These are phyloP conservation scores for Peromyscus nudipes DNA, from an alignment of 2,797 vertebrate species.

Conservation along the genomic window DNA sequence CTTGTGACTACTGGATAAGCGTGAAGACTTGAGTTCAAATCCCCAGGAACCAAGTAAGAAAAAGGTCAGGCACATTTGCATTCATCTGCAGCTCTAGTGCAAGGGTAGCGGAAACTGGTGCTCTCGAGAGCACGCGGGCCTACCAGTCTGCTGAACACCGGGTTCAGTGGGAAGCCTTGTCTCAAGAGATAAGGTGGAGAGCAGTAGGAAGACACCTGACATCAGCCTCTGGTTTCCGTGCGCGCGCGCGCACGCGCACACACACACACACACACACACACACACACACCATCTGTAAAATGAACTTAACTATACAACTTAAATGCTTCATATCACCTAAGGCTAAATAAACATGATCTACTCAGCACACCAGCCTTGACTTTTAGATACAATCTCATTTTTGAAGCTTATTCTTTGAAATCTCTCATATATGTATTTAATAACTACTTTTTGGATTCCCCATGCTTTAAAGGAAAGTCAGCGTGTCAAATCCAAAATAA, in stretches of 20 bases:
- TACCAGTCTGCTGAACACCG: not conserved
- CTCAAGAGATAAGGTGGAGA: not conserved
- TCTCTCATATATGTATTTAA: not conserved
- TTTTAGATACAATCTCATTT: not conserved
- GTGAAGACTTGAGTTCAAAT: not conserved
- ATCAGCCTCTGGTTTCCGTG: not conserved
- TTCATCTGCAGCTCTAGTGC: not conserved
- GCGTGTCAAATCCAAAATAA: constrained; percentile 38
- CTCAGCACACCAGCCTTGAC: not conserved
- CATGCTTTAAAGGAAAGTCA: constrained; percentile 34
- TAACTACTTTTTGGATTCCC: constrained; percentile 32
- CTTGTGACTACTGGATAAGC: not conserved
- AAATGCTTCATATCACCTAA: not conserved
- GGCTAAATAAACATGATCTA: not conserved
- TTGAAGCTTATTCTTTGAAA: not conserved
- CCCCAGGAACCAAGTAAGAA: not conserved
- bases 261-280: not conserved
- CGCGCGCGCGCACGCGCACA: not conserved
- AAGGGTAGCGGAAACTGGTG: not conserved
- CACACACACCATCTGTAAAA: not conserved
- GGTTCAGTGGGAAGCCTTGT: not conserved
- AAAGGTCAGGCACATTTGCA: not conserved
- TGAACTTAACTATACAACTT: not conserved
- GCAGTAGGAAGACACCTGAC: not conserved
- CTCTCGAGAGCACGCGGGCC: not conserved